A percentile compares a stretch with the other conserved stretches of the same genome.
Conservation (phyloP, 2,113 vertebrate genomes). For the Sclerurus mexicanus region DNA sequence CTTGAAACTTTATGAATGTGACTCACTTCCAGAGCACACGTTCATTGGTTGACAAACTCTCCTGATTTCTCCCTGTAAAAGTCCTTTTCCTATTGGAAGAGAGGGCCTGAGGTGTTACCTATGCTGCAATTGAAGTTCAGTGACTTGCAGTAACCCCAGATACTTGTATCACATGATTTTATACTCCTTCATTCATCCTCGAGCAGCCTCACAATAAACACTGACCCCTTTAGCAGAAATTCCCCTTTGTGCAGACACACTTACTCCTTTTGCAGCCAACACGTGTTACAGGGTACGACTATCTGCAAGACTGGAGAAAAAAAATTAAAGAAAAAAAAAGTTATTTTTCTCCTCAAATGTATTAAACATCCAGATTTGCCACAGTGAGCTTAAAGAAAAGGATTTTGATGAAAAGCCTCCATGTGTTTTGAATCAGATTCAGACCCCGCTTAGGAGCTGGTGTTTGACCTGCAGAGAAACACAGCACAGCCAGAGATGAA, state of each 20-base stretch:
- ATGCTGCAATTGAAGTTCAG: conserved; percentile 6
- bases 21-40: not conserved
- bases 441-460: not conserved
- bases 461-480: not conserved
- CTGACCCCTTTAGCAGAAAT: not conserved
- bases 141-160: conserved; percentile 44
- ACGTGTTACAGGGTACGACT: not conserved
- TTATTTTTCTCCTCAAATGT: not conserved
- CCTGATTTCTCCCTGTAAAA: conserved; percentile 21
- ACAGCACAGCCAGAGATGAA: not conserved
- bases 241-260: not conserved
- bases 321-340: no score
- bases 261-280: not conserved
- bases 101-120: conserved; percentile 52
- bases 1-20: conserved; percentile 43
- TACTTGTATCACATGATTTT: not conserved
- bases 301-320: not conserved
- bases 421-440: conserved; percentile 2
- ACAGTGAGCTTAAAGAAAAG: not conserved
- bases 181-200: not conserved
- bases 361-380: not conserved
- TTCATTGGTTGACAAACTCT: conserved; percentile 49
- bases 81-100: conserved; percentile 45
- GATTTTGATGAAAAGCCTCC: not conserved
- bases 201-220: not conserved